Base-by-base conservation (phyloP, 2,888 invertebrate species). In the Sthenelais limicola region DNA sequence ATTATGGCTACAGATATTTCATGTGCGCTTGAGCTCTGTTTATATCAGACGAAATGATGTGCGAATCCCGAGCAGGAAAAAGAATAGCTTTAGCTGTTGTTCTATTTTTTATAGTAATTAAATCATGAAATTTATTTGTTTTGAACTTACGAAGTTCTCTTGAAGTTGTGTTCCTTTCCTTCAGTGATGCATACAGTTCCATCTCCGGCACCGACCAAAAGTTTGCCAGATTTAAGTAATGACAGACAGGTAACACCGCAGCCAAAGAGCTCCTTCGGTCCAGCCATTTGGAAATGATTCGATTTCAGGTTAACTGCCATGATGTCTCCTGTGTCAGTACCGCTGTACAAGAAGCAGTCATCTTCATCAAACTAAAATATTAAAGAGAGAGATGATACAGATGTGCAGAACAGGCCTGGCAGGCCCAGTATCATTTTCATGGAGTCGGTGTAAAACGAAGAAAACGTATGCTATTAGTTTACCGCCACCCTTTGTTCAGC, bases 151-250 rank as follows among this genome's bases (percentile, higher is more conserved):
- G 49, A 58, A 3, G 72, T 52, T 54, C 73, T 70, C 69, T 79
- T 79, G 68, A 78, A 76, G 38, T 62, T 62, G 21, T 7, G 35
- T 18, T 62, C 38, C 33, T 33, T 68, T 28, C 66, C 68, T 51
- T 77, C 76, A 28, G 74, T 33, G n/a, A 78, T 66, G 24, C 70
- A 70, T 3, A 96, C 88, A 0, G 91, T 92, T 0, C 97, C 97
- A 87, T 95, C 93, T 0, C 97, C 97, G 3, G 93, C 92, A 0
- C 96, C 97, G 73, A 96, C 91, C 1, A 96, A 87, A 38, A 88
- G 74, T 56, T 87, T 82, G 28, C 81, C 82, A 71, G 80, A 83
- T 58, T 82, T 82, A 18, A 89, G 79, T 54, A 86, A 79, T 33
- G 81, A 78, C 35, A 89, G 73, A 32, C 88, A 81, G n/a, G 86